Base-by-base conservation (phyloP, 2,113 vertebrate genomes). In the Limanda limanda region DNA sequence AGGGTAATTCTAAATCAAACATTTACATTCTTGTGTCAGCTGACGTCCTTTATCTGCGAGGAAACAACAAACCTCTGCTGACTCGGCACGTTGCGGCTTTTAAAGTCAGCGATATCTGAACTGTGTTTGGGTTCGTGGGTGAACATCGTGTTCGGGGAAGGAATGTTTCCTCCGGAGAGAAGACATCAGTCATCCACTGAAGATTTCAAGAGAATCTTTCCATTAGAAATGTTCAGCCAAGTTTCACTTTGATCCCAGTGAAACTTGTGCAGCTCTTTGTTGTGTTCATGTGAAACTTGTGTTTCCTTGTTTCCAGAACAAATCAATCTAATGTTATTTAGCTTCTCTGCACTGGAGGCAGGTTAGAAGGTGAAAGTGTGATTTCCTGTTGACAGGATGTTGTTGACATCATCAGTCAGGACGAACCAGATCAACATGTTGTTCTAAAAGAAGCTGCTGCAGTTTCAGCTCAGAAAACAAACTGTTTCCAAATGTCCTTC, bases 1-100 rank as follows among this genome's bases (percentile, higher is more conserved):
- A 72, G 93, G 84, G 83, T 95, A 81, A 93, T 13, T 31, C 27
- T 31, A 31, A 31, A 31, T 6, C 27, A 31, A 31, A 31, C 27
- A 31, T 31, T 31, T 31, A 31, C 27, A 31, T 31, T 31, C 27
- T 31, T 7, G 27, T 31, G 76, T 73, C 82, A n/a, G 25, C 76
- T 79, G 72, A 77, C 2, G 42, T 45, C 11, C 9, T 37, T 37
- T 9, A 37, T 37, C 35, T 37, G 35, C 5, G 35, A 37, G 35
- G 9, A 45, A 31, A 31, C 27, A 31, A 45, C 42, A 13, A 45
- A n/a, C 48, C 55, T 69, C 59, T 48, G 35, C 8, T 37, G 35
- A 9, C 35, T 37, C 40, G 2, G 40, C 40, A 42, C 11, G 40
- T 42, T 13, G 40, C 3, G 40, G 11, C 40, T 42, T 42, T 42